phyloP scores from a whole-genome alignment of 2,888 invertebrate genomes.

The Alcis repandata region DNA sequence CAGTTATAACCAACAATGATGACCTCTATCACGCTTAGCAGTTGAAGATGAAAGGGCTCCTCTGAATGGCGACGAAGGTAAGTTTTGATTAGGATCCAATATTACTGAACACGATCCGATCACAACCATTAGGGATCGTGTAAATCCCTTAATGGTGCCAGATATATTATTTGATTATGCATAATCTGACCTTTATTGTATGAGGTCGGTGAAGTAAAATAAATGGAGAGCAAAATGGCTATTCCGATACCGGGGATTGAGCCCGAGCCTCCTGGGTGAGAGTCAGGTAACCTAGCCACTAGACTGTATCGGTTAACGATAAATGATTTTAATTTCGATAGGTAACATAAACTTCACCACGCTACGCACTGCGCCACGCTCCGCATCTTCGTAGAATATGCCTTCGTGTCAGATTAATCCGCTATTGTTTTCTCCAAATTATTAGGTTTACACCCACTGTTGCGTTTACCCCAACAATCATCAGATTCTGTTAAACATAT shows the following conservation, averaged over 20 bases:
- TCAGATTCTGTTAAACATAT: too few species aligned
- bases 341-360: too few species aligned
- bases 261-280: conserved; percentile 90
- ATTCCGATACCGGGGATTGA: conserved; percentile 88
- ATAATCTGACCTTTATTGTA: conserved; percentile 13
- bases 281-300: conserved; percentile 91
- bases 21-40: not conserved
- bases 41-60: not conserved
- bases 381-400: too few species aligned
- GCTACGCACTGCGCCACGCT: too few species aligned
- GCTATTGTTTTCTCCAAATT: too few species aligned
- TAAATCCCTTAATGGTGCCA: conserved; percentile 35
- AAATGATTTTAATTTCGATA: too few species aligned
- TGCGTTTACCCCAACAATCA: too few species aligned
- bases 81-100: conserved; percentile 35
- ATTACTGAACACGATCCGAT: conserved; percentile 36
- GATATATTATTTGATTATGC: conserved; percentile 25
- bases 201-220: conserved; percentile 2
- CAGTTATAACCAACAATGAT: not conserved
- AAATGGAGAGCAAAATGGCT: conserved; percentile 52
- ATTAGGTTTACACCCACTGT: too few species aligned
- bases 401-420: too few species aligned
- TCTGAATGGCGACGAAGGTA: conserved; percentile 28
- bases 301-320: conserved; percentile 85
- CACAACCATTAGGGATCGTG: conserved; percentile 29